A percentile compares a stretch with the other conserved stretches of the same genome.
Conservation (phyloP, 2,113 vertebrate genomes). For the Dolichallabes microphthalmus region DNA sequence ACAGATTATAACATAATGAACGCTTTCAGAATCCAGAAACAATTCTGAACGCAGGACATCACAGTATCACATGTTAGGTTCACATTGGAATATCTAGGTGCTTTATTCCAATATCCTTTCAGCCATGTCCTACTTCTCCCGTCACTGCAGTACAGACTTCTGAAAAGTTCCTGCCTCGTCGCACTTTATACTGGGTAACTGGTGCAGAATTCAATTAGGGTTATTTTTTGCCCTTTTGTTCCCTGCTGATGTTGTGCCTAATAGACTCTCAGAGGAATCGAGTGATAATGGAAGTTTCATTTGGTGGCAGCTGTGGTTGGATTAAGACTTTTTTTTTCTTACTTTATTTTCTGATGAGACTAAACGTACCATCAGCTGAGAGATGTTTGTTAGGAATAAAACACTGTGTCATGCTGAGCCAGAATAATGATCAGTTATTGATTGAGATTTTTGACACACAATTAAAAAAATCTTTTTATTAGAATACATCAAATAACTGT, state of each 20-base stretch:
- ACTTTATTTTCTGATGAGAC: neutral
- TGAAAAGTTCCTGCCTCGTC: slow-evolving; percentile 18
- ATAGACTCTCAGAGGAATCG: slow-evolving; percentile 23
- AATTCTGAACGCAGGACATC: neutral
- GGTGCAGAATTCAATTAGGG: slow-evolving; percentile 41
- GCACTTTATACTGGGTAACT: slow-evolving; percentile 21
- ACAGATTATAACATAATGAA: neutral
- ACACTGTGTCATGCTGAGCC: neutral
- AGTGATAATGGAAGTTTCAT: slow-evolving; percentile 34
- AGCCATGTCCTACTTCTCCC: neutral
- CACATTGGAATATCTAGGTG: neutral
- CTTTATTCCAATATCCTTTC: neutral
- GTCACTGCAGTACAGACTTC: neutral
- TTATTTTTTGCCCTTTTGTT: slow-evolving; percentile 5
- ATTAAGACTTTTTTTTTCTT: neutral
- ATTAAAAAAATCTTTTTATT: no score
- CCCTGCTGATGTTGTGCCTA: neutral
- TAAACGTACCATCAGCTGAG: neutral
- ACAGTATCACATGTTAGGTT: neutral
- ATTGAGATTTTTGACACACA: no score
- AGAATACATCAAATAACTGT: no score
- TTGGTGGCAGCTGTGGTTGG: neutral
- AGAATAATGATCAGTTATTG: neutral
- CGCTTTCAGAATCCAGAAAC: neutral
- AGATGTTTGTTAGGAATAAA: neutral